Conservation (phyloP, 2,888 invertebrate genomes). For the Pyrrhosoma nymphula region DNA sequence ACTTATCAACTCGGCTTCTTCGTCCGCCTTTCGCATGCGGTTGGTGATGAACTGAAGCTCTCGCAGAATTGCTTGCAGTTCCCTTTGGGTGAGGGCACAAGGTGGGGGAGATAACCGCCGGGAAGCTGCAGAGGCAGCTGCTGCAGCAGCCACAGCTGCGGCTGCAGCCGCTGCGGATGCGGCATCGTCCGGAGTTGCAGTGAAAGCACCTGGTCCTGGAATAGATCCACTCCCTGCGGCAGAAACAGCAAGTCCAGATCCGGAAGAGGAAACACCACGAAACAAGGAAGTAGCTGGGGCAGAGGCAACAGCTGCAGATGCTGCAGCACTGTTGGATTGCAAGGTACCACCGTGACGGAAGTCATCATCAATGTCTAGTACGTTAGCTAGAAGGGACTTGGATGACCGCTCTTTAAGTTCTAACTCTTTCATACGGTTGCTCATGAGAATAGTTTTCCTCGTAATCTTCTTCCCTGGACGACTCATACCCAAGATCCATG, state of each 20-base stretch:
- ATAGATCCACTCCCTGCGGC: constrained; percentile 78
- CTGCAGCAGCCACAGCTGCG: constrained; percentile 88
- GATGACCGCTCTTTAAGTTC: constrained; percentile 96
- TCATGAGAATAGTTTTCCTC: constrained; percentile 93
- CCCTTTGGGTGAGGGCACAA: constrained; percentile 86
- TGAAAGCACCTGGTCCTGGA: constrained; percentile 70
- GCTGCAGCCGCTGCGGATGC: constrained; percentile 77
- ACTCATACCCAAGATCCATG: constrained; percentile 97
- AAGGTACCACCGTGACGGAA: constrained; percentile 85
- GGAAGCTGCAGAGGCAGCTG: constrained; percentile 70
- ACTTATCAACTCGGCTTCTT: constrained; percentile 94
- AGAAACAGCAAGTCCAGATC: constrained; percentile 73
- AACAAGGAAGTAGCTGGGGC: constrained; percentile 78
- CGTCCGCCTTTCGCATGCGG: constrained; percentile 96
- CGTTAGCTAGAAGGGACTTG: constrained; percentile 95
- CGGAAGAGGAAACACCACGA: constrained; percentile 69
- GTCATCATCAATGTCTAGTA: constrained; percentile 97
- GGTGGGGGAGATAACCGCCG: constrained; percentile 55
- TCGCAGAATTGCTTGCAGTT: constrained; percentile 93
- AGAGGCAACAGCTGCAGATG: constrained; percentile 73
- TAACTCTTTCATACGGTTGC: constrained; percentile 94
- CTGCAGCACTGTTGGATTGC: constrained; percentile 71
- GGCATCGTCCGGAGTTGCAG: constrained; percentile 73
- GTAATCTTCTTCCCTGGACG: constrained; percentile 97
- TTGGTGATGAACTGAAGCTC: constrained; percentile 97